Evolutionary conservation across 2,113 vertebrate species (phyloP).

Genomic region (Rousettus leschenaultii): DNA sequence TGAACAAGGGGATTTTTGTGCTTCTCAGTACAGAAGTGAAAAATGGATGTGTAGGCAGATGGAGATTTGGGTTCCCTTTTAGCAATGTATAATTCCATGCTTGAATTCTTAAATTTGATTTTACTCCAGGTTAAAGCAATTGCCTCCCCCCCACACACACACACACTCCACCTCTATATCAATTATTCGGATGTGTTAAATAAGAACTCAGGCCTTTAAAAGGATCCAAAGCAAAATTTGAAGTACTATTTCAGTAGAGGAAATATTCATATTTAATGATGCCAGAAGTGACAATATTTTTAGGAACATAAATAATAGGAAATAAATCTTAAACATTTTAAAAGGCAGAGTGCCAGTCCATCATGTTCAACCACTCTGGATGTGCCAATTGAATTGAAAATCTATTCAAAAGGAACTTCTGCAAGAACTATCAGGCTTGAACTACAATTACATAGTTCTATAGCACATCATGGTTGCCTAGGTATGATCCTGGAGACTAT

Average conservation of each 20-base stretch:
- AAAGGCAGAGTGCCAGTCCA: not conserved
- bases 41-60: not conserved
- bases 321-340: not conserved
- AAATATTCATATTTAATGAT: not conserved
- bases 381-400: not conserved
- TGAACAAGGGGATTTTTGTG: constrained; percentile 52
- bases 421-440: not conserved
- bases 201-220: not conserved
- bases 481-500: not conserved
- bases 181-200: not conserved
- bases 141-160: not conserved
- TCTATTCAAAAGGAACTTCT: not conserved
- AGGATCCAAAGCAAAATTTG: not conserved
- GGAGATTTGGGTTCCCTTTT: not conserved
- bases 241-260: constrained; percentile 4
- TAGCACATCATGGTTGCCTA: not conserved
- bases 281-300: not conserved
- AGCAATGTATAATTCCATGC: not conserved
- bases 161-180: not conserved
- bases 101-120: constrained; percentile 36
- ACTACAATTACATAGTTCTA: not conserved
- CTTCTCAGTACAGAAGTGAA: constrained; percentile 53
- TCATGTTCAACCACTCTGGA: not conserved
- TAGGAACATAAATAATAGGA: not conserved
- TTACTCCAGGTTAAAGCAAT: not conserved